phyloP scores from a whole-genome alignment of 2,113 vertebrate genomes.

The Sakesphorus luctuosus region DNA sequence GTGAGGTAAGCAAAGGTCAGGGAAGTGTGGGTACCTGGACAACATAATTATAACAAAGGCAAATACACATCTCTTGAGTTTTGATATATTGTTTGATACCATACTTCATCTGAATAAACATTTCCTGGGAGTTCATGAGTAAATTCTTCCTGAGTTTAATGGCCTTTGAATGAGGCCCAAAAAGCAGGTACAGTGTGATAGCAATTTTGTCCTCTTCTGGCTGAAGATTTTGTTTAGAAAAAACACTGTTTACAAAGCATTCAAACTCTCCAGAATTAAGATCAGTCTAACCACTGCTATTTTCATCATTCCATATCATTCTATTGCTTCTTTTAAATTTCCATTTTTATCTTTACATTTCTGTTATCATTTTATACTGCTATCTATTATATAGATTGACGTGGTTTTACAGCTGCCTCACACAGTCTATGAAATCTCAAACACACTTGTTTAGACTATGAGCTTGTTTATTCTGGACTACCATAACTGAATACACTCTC shows the following conservation, averaged over 20 bases:
- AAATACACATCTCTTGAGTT: background rate
- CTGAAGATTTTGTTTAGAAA: background rate
- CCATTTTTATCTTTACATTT: background rate
- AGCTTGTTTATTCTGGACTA: slow-evolving; percentile 50
- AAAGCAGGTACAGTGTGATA: background rate
- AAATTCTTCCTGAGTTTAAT: background rate
- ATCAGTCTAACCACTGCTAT: background rate
- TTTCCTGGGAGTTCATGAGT: background rate
- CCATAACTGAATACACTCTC: slow-evolving; percentile 9
- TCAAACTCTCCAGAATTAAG: background rate
- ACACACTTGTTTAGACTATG: slow-evolving; percentile 47
- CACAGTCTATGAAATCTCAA: background rate
- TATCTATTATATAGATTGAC: background rate
- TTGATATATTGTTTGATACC: background rate
- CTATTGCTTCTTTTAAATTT: background rate
- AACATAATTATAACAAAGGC: background rate
- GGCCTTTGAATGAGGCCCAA: background rate
- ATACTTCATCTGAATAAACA: background rate
- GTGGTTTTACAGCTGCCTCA: background rate
- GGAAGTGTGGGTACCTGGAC: fast-evolving
- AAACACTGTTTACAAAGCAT: background rate
- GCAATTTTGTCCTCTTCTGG: background rate
- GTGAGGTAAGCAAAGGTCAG: background rate
- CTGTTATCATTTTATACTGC: background rate
- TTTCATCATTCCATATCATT: background rate